These are phyloP conservation scores for Drosophila orosa DNA, from an alignment of 1,140 invertebrate species.

Conservation along the genomic window DNA sequence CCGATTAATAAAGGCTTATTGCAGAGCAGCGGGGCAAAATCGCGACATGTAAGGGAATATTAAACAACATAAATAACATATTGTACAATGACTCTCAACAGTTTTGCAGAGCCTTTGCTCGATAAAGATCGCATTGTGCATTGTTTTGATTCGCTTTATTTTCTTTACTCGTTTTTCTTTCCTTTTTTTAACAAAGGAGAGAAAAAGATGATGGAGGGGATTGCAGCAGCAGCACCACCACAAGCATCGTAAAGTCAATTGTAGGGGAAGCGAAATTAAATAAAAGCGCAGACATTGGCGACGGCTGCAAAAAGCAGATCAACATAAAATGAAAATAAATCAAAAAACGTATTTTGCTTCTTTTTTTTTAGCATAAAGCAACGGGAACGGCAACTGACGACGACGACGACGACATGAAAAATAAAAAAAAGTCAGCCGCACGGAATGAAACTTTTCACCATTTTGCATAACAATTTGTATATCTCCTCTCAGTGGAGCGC, in stretches of 20 bases:
- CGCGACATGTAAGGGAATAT: constrained; percentile 62
- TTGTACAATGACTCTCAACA: constrained; percentile 71
- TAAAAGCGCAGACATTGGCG: constrained; percentile 64
- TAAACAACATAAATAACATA: constrained; percentile 76
- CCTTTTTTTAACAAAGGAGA: constrained; percentile 22
- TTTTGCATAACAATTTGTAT: constrained; percentile 83
- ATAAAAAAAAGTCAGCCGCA: constrained; percentile 44
- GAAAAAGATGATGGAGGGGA: constrained; percentile 27
- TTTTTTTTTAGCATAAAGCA: constrained; percentile 62
- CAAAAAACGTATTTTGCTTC: constrained; percentile 52
- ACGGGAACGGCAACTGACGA: constrained; percentile 36
- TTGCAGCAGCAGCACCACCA: constrained; percentile 8
- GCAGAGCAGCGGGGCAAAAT: background rate
- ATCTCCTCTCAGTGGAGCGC: constrained; percentile 81
- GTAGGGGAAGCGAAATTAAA: constrained; percentile 72
- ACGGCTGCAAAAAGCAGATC: constrained; percentile 71
- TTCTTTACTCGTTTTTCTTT: background rate
- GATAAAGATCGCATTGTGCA: constrained; percentile 70
- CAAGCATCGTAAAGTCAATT: constrained; percentile 72
- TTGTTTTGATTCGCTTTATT: constrained; percentile 52
- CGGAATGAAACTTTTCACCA: constrained; percentile 82
- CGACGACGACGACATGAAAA: constrained; percentile 21
- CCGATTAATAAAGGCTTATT: constrained; percentile 54
- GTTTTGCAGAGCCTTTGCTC: constrained; percentile 55
- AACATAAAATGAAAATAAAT: constrained; percentile 83